Percentiles rank a stretch among this genome's conserved stretches.
phyloP scores from a whole-genome alignment of 2,888 invertebrate genomes.

The Pseudoips prasinana region DNA sequence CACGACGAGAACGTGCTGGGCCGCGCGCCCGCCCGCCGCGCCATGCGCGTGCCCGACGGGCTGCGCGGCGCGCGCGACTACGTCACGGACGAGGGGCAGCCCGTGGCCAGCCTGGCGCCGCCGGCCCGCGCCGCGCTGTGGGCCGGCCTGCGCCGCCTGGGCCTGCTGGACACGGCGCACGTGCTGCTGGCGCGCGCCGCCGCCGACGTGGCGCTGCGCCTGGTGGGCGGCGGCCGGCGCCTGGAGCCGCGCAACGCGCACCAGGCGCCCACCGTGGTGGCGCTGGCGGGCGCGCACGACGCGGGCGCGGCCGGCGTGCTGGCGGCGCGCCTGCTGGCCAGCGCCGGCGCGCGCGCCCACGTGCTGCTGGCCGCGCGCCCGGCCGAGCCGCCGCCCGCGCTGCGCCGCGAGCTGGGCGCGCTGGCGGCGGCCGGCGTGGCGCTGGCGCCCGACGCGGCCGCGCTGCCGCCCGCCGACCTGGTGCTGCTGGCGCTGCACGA shows the following conservation, averaged over 20 bases:
- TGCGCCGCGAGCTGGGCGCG: slow-evolving; percentile 25
- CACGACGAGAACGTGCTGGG: slow-evolving; percentile 93
- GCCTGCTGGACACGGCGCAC: slow-evolving; percentile 77
- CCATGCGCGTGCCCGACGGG: slow-evolving; percentile 86
- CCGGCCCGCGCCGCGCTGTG: slow-evolving; percentile 86
- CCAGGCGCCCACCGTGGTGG: slow-evolving; percentile 91
- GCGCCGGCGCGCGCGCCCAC: slow-evolving; percentile 87
- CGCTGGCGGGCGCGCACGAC: slow-evolving; percentile 86
- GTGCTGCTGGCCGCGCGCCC: slow-evolving; percentile 61
- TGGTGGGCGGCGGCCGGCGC: slow-evolving; percentile 92
- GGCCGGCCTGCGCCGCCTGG: slow-evolving; percentile 84
- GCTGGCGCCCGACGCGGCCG: slow-evolving; percentile 19
- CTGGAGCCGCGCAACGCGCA: slow-evolving; percentile 93
- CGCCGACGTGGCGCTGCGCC: slow-evolving; percentile 88
- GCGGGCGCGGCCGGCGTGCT: slow-evolving; percentile 83
- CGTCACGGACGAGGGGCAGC: slow-evolving; percentile 90
- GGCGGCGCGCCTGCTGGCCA: slow-evolving; percentile 89
- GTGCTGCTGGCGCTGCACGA: slow-evolving; percentile 55
- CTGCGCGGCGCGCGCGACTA: slow-evolving; percentile 82
- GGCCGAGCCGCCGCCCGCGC: slow-evolving; percentile 23
- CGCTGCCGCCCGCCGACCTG: slow-evolving; percentile 48
- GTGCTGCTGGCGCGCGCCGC: slow-evolving; percentile 92
- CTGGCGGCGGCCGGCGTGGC: slow-evolving; percentile 24
- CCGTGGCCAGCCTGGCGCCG: slow-evolving; percentile 88
- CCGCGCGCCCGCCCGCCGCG: slow-evolving; percentile 26